These are phyloP conservation scores for Pristionchus exspectatus DNA, from an alignment of 2,888 invertebrate genomes.

Conservation along the genomic window DNA sequence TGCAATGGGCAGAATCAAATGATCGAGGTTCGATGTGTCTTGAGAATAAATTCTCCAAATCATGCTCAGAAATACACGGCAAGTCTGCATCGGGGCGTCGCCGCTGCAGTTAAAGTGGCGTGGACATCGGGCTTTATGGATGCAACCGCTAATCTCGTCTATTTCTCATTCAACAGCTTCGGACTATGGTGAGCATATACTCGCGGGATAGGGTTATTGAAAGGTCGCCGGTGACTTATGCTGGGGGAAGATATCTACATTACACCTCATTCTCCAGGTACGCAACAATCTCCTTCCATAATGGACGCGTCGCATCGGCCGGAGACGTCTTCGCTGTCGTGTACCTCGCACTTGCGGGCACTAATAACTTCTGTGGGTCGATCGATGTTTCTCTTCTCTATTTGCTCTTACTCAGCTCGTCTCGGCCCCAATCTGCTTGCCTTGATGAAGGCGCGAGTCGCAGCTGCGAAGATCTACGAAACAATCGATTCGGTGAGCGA, in stretches of 20 bases:
- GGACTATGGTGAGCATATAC: constrained; percentile 28
- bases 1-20: constrained; percentile 49
- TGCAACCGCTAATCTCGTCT: constrained; percentile 1
- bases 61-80: neutral
- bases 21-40: neutral
- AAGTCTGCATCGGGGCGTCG: neutral
- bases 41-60: neutral
- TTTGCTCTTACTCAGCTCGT: neutral
- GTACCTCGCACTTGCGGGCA: neutral
- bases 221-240: no score
- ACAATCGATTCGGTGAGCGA: constrained; percentile 16
- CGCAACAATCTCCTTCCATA: neutral
- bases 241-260: no score
- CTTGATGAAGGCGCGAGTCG: neutral
- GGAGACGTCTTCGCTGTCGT: constrained; percentile 21
- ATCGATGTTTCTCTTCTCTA: neutral
- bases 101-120: neutral
- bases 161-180: constrained; percentile 21
- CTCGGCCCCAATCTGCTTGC: constrained; percentile 2
- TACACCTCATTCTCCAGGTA: constrained; percentile 20
- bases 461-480: constrained; percentile 34
- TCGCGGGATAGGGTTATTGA: no score
- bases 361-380: neutral
- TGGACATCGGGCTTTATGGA: neutral
- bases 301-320: neutral